phyloP scores from a whole-genome alignment of 2,113 vertebrate genomes.

The Felis catus region F.catus_Fca126_mat1.0 CM031417.1:88692501-88693000 shows the following conservation, averaged over 20 bases:
- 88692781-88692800: constrained; percentile 5
- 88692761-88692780: background rate
- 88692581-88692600: background rate
- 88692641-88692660: background rate
- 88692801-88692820: background rate
- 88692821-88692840: constrained; percentile 29
- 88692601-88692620: background rate
- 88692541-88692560: background rate
- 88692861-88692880: background rate
- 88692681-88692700: constrained; percentile 18
- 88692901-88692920: background rate
- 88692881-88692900: background rate
- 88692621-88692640: background rate
- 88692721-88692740: background rate
- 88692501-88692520: background rate
- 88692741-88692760: background rate
- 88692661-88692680: background rate
- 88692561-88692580: background rate
- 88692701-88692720: constrained; percentile 34
- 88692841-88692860: background rate
- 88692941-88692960: background rate
- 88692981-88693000: constrained; percentile 31
- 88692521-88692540: background rate
- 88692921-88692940: background rate
- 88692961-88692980: background rate